Evolutionary conservation across 1,140 invertebrate genomes (phyloP).

Genomic region (Laupala kohalensis): DNA sequence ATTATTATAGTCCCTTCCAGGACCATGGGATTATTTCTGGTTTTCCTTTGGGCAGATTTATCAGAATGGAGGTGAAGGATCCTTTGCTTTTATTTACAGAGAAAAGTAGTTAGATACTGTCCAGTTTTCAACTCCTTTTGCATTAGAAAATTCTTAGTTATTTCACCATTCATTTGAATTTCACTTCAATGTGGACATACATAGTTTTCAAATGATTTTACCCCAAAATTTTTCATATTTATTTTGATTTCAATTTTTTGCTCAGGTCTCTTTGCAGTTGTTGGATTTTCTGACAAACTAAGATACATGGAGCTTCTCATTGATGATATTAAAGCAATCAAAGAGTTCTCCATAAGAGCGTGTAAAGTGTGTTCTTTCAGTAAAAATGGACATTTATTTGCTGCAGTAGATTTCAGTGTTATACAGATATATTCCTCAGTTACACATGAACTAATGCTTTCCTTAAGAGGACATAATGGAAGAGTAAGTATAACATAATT

Average conservation of each 20-base stretch:
- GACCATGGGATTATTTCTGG: too few species aligned
- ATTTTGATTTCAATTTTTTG: slow-evolving; percentile 1
- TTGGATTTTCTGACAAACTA: slow-evolving; percentile 84
- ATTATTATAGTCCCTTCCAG: too few species aligned
- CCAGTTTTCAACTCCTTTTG: too few species aligned
- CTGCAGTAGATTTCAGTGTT: slow-evolving; percentile 60
- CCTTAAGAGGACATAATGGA: slow-evolving; percentile 39
- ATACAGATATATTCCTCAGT: slow-evolving; percentile 51
- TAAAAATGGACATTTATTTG: slow-evolving; percentile 68
- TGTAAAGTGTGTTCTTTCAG: slow-evolving; percentile 60
- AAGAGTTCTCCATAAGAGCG: slow-evolving; percentile 60
- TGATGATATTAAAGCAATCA: slow-evolving; percentile 65
- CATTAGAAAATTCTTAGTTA: too few species aligned
- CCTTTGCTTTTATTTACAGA: too few species aligned
- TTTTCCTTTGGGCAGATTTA: too few species aligned
- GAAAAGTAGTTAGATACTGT: too few species aligned
- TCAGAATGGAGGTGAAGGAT: too few species aligned
- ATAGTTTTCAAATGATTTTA: too few species aligned
- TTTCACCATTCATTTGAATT: too few species aligned
- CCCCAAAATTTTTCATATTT: neutral
- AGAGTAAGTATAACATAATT: slow-evolving; percentile 23
- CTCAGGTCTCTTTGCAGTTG: slow-evolving; percentile 65
- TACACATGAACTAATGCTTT: slow-evolving; percentile 33
- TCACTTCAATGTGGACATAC: neutral
- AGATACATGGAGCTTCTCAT: slow-evolving; percentile 73